Conservation (phyloP, 2,113 vertebrate species). For the Mobula hypostoma region DNA sequence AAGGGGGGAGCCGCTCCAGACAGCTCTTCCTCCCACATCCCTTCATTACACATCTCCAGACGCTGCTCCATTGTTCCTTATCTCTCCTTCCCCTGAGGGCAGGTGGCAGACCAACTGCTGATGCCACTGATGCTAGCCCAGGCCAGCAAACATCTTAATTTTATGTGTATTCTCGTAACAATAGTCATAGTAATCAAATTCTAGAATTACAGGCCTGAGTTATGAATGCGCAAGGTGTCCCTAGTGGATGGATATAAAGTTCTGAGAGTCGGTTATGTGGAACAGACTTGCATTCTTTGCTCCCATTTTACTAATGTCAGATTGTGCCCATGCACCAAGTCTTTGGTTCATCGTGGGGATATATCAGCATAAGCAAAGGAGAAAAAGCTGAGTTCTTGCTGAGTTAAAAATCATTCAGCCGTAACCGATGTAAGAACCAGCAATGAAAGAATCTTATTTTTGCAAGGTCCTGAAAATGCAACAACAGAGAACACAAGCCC, state of each 20-base stretch:
- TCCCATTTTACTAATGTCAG: neutral
- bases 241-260: neutral
- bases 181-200: neutral
- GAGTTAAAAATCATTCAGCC: neutral
- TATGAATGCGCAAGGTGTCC: neutral
- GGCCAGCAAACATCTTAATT: too few species aligned
- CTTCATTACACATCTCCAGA: too few species aligned
- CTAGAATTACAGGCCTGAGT: neutral
- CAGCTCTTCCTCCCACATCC: too few species aligned
- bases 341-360: neutral
- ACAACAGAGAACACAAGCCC: neutral
- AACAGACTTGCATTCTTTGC: neutral
- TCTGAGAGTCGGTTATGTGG: neutral
- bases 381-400: neutral
- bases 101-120: too few species aligned
- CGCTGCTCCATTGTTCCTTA: too few species aligned
- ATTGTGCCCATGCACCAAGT: neutral
- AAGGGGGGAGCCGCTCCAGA: too few species aligned
- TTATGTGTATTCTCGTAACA: too few species aligned
- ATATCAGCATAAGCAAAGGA: neutral
- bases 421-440: neutral
- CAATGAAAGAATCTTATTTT: neutral
- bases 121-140: too few species aligned
- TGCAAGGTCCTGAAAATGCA: neutral
- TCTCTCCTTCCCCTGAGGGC: too few species aligned